A percentile compares a stretch with the other conserved stretches of the same genome.
phyloP scores from a whole-genome alignment of 2,113 vertebrate species.

The Zosterops lateralis region DNA sequence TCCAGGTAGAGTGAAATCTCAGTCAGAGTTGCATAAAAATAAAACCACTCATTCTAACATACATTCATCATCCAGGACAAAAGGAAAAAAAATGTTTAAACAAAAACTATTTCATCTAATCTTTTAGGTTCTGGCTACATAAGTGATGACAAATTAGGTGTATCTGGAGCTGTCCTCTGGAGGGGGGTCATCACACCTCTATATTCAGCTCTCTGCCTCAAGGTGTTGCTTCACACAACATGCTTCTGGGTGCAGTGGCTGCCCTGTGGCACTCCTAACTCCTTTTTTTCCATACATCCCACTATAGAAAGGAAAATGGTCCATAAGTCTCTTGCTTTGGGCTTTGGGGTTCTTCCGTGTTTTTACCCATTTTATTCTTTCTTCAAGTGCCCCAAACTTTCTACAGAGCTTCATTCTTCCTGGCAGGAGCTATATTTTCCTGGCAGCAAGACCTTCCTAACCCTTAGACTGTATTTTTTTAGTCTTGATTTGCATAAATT shows the following conservation, averaged over 20 bases:
- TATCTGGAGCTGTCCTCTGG: not conserved
- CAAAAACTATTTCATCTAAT: not conserved
- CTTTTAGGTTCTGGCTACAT: not conserved
- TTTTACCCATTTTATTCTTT: not conserved
- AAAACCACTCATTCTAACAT: not conserved
- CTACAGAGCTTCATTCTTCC: not conserved
- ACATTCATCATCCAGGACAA: not conserved
- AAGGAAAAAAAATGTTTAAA: not conserved
- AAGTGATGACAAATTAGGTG: not conserved
- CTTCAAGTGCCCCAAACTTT: not conserved
- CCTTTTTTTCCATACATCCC: not conserved
- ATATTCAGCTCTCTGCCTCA: not conserved
- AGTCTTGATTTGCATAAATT: not conserved
- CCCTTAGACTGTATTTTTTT: not conserved
- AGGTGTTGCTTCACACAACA: not conserved
- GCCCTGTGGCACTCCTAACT: not conserved
- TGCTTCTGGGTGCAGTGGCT: not conserved
- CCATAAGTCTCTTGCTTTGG: not conserved
- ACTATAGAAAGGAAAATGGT: not conserved
- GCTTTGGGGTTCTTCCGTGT: not conserved
- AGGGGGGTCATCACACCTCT: not conserved
- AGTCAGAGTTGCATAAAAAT: not conserved
- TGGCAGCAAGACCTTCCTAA: constrained; percentile 1
- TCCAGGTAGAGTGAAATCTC: not conserved
- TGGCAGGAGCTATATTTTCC: not conserved